Conservation (phyloP, 2,797 vertebrate species). For the Cirrhinus molitorella region DNA sequence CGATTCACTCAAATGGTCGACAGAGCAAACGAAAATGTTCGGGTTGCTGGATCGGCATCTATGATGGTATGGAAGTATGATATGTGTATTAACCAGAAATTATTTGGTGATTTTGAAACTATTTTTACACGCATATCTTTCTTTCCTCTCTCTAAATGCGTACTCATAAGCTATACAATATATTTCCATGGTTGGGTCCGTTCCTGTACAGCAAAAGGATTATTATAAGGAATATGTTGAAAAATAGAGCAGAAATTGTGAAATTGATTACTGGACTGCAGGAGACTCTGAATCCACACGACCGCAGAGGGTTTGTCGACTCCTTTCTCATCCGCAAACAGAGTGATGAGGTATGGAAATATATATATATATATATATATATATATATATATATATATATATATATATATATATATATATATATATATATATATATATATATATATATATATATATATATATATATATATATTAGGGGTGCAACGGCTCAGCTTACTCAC, state of each 20-base stretch:
- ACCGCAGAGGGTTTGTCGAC: conserved; percentile 61
- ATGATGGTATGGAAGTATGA: conserved; percentile 62
- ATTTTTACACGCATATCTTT: background rate
- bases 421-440: too few relatives aligned
- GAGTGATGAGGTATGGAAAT: conserved; percentile 47
- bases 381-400: too few relatives aligned
- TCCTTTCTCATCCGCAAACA: conserved; percentile 60
- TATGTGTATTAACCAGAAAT: background rate
- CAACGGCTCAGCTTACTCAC: too few relatives aligned
- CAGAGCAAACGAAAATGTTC: conserved; percentile 56
- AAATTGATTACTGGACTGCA: conserved; percentile 37
- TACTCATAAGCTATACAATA: conserved; percentile 47
- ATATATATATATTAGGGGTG: too few relatives aligned
- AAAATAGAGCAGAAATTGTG: background rate
- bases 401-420: too few relatives aligned
- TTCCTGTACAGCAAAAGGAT: conserved; percentile 10
- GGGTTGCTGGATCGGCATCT: conserved; percentile 59
- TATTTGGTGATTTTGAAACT: background rate
- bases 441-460: too few relatives aligned
- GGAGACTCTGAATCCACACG: conserved; percentile 45
- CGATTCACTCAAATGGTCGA: conserved; percentile 64
- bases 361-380: too few relatives aligned
- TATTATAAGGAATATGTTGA: background rate
- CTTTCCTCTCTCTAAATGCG: background rate
- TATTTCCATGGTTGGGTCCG: conserved; percentile 14